Evolutionary conservation across 2,888 invertebrate genomes (phyloP).

Genomic region (Ichneumon xanthorius): DNA sequence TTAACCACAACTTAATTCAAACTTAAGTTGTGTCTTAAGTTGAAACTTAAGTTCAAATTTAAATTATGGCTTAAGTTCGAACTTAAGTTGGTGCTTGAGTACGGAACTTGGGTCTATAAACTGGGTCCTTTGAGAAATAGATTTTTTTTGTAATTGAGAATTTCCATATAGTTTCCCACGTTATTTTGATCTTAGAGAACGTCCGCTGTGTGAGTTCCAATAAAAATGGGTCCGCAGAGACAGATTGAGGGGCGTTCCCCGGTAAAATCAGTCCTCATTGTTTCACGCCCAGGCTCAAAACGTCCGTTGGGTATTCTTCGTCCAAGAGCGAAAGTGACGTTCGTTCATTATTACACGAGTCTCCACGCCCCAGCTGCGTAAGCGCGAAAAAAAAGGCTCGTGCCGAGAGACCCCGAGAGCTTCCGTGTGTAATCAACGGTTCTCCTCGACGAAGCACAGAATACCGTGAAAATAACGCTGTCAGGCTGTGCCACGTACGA

Average conservation of each 20-base stretch:
- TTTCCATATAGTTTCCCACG: too few relatives aligned
- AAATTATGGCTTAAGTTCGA: too few relatives aligned
- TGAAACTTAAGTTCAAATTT: too few relatives aligned
- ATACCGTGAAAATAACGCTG: not conserved
- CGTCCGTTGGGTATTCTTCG: conserved; percentile 80
- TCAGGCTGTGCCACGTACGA: too few relatives aligned
- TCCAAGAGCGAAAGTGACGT: conserved; percentile 73
- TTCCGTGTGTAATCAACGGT: conserved; percentile 20
- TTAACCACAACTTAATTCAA: too few relatives aligned
- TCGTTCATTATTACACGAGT: conserved; percentile 73
- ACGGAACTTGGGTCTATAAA: too few relatives aligned
- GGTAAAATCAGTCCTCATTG: conserved; percentile 81
- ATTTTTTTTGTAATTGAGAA: too few relatives aligned
- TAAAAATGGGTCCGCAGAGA: conserved; percentile 80
- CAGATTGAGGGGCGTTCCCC: conserved; percentile 78
- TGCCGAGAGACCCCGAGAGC: not conserved
- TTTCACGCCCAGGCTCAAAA: conserved; percentile 79
- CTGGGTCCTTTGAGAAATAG: too few relatives aligned
- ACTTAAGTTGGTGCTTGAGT: too few relatives aligned
- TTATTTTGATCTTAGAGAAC: not conserved
- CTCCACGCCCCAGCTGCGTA: conserved; percentile 76
- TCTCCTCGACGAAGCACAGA: not conserved
- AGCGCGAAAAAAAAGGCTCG: conserved; percentile 68
- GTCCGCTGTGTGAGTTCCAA: not conserved
- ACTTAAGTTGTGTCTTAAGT: too few relatives aligned